A percentile compares a stretch with the other conserved stretches of the same genome.
Conservation (phyloP, 37 sponge, comb jelly and placozoan species). For the Bolinopsis microptera region DNA sequence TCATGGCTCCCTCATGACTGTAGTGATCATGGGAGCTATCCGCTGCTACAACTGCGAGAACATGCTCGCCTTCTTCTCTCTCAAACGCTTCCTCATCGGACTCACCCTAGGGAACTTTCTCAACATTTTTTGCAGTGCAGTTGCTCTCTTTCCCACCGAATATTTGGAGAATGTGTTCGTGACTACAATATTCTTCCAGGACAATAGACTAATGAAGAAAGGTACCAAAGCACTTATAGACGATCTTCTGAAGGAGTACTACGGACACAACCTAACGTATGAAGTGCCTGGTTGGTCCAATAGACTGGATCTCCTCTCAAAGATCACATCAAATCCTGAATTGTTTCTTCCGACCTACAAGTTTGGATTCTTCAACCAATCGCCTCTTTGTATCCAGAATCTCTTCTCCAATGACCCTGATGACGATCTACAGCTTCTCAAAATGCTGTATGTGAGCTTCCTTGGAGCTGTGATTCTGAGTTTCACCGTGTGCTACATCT, state of each 20-base stretch:
- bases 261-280: background rate
- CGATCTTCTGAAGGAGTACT: conserved; percentile 19
- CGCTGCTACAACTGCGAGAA: conserved; percentile 18
- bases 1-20: conserved; percentile 46
- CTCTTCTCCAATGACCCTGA: background rate
- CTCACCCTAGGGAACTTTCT: background rate
- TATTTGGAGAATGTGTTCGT: conserved; percentile 3
- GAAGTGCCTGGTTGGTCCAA: background rate
- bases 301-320: conserved; percentile 47
- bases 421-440: background rate
- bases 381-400: conserved; percentile 59
- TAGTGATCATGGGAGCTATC: background rate
- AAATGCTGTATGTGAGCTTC: background rate
- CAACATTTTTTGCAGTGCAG: background rate
- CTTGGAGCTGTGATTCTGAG: background rate
- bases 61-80: background rate
- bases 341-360: background rate
- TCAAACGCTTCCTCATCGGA: background rate
- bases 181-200: background rate
- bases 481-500: conserved; percentile 47
- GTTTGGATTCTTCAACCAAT: conserved; percentile 60
- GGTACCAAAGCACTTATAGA: background rate
- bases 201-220: background rate
- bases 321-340: conserved; percentile 1
- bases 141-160: background rate